Evolutionary conservation across 1,140 invertebrate genomes (phyloP).

Genomic region (Portunus trituberculatus): DNA sequence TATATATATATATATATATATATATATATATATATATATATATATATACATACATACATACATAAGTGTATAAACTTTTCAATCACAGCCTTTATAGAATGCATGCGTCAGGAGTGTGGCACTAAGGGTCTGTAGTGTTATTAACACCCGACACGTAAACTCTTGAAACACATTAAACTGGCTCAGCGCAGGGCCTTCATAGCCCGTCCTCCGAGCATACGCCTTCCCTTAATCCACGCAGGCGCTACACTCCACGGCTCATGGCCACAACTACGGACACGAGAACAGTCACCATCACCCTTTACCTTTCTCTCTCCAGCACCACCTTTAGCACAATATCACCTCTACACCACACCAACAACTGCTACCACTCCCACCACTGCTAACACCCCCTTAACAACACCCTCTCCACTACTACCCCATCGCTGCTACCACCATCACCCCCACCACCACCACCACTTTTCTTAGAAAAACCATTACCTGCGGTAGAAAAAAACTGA

Average conservation of each 20-base stretch:
- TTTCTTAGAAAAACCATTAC: neutral
- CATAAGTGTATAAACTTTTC: neutral
- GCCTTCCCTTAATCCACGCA: neutral
- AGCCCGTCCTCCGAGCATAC: neutral
- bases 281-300: neutral
- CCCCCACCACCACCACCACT: neutral
- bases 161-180: constrained; percentile 12
- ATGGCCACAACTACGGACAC: neutral
- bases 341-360: too few relatives aligned
- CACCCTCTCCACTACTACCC: neutral
- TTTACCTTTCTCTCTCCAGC: neutral
- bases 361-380: neutral
- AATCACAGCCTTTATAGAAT: neutral
- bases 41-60: constrained; percentile 63
- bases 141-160: constrained; percentile 1
- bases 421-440: neutral
- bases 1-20: constrained; percentile 67
- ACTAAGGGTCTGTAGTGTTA: neutral
- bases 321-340: neutral
- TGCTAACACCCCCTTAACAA: neutral
- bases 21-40: constrained; percentile 69
- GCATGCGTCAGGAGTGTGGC: neutral
- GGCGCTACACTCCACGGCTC: neutral
- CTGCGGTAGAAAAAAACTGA: neutral
- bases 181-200: neutral